A percentile compares a stretch with the other conserved stretches of the same genome.
Conservation (phyloP, 2,888 invertebrate species). For the Apamea anceps region DNA sequence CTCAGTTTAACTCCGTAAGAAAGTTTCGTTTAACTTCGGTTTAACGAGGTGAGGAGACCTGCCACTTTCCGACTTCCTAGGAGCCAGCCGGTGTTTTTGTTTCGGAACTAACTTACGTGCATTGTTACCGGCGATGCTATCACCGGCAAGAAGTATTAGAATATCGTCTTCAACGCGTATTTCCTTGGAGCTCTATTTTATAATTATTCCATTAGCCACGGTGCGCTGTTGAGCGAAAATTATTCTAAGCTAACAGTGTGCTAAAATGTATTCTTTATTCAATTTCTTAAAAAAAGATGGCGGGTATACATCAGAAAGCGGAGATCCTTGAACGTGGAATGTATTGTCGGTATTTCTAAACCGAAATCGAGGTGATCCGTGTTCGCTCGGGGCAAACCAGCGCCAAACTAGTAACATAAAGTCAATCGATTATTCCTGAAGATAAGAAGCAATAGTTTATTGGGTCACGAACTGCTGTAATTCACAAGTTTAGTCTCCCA, state of each 20-base stretch:
- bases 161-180: constrained; percentile 41
- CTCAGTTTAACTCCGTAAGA: constrained; percentile 73
- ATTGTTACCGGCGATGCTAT: constrained; percentile 45
- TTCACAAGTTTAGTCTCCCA: constrained; percentile 21
- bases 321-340: constrained; percentile 21
- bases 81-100: constrained; percentile 67
- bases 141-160: constrained; percentile 35
- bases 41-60: constrained; percentile 74
- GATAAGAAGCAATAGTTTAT: constrained; percentile 46
- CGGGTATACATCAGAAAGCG: background rate
- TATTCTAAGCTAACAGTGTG: constrained; percentile 26
- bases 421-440: constrained; percentile 49
- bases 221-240: constrained; percentile 26
- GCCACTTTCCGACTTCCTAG: constrained; percentile 65
- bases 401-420: constrained; percentile 45
- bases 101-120: constrained; percentile 66
- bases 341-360: constrained; percentile 36
- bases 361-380: constrained; percentile 39
- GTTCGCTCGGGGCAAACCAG: constrained; percentile 35
- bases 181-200: constrained; percentile 28
- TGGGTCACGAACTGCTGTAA: constrained; percentile 26
- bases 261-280: constrained; percentile 41
- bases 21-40: constrained; percentile 74
- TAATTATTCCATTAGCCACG: constrained; percentile 25
- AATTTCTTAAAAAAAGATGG: constrained; percentile 36